A percentile compares a stretch with the other conserved stretches of the same genome.
These are phyloP conservation scores for Paratrypauchen microcephalus DNA, from an alignment of 2,797 vertebrate genomes.

Conservation along the genomic window DNA sequence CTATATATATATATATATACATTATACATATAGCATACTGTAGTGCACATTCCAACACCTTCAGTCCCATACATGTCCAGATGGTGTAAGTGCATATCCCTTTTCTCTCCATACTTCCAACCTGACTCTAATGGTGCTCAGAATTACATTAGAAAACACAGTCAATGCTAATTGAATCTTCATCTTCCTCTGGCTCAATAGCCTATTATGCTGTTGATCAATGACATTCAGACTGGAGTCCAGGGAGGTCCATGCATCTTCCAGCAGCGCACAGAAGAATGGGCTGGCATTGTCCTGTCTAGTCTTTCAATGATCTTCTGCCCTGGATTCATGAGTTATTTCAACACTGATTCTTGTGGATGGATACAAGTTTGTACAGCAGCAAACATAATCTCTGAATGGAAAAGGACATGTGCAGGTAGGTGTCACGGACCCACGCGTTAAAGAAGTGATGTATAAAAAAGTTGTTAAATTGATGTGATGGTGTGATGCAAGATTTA, in stretches of 20 bases:
- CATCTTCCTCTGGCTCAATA: slow-evolving; percentile 48
- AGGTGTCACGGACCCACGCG: too few species aligned
- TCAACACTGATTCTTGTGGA: background rate
- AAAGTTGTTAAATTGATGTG: too few species aligned
- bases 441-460: too few species aligned
- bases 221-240: slow-evolving; percentile 48
- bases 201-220: slow-evolving; percentile 60
- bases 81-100: background rate
- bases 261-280: slow-evolving; percentile 39
- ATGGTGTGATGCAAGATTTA: too few species aligned
- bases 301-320: slow-evolving; percentile 24
- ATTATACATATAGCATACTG: too few species aligned
- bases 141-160: slow-evolving; percentile 59
- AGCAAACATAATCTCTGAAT: background rate
- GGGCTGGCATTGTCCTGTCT: slow-evolving; percentile 28
- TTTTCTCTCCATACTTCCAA: slow-evolving; percentile 36
- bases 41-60: background rate
- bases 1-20: too few species aligned
- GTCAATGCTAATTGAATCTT: slow-evolving; percentile 59
- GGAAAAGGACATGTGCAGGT: too few species aligned
- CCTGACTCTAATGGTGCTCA: slow-evolving; percentile 31
- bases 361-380: slow-evolving; percentile 10
- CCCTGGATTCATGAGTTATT: slow-evolving; percentile 29
- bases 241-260: slow-evolving; percentile 44
- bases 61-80: slow-evolving; percentile 6